Evolutionary conservation across 2,113 vertebrate species (phyloP).

Genomic region (Chauna torquata): DNA sequence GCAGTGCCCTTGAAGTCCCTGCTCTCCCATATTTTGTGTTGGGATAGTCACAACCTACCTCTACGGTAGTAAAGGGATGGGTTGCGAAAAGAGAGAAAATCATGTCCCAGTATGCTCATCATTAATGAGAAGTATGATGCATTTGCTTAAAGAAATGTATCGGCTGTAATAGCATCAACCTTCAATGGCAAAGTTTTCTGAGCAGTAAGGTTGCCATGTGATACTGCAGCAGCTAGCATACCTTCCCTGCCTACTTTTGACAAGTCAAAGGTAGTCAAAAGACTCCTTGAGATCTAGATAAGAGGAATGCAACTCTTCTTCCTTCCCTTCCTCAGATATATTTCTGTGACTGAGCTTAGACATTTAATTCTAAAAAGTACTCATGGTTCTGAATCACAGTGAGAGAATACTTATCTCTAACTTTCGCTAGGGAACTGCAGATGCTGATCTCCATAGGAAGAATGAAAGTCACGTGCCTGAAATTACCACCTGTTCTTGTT

Average conservation of each 20-base stretch:
- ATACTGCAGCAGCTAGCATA: not conserved
- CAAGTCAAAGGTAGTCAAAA: not conserved
- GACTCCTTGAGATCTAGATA: not conserved
- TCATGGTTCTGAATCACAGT: not conserved
- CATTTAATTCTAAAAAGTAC: not conserved
- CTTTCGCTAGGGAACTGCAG: not conserved
- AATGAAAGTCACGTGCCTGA: not conserved
- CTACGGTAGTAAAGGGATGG: not conserved
- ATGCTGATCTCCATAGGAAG: not conserved
- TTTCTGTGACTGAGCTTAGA: not conserved
- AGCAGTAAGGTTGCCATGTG: not conserved
- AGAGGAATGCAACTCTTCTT: not conserved
- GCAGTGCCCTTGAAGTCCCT: slow-evolving; percentile 26
- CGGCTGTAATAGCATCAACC: not conserved
- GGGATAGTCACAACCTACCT: not conserved
- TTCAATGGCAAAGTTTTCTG: not conserved
- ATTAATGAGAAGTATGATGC: not conserved
- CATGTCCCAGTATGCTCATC: not conserved
- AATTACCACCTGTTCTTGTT: not conserved
- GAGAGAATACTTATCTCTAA: not conserved
- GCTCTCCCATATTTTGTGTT: not conserved
- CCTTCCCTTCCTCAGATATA: not conserved
- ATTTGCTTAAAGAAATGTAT: not conserved
- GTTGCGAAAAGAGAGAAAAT: not conserved
- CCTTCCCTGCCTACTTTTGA: not conserved